phyloP scores from a whole-genome alignment of 2,797 vertebrate genomes.

The Phataginus tetradactyla region DNA sequence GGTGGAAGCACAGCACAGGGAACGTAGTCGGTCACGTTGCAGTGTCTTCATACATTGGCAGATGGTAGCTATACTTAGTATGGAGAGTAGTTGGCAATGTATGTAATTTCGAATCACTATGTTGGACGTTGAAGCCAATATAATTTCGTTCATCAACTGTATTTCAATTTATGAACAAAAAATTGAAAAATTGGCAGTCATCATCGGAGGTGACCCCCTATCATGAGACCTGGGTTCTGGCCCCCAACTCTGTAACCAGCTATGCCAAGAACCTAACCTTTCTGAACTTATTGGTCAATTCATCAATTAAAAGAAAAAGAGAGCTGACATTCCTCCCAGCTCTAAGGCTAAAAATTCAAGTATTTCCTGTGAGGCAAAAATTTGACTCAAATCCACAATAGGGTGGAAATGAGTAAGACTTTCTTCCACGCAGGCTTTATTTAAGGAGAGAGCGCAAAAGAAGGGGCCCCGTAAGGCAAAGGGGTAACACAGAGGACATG shows the following conservation, averaged over 20 bases:
- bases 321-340: not conserved
- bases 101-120: too few species aligned
- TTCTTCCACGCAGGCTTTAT: not conserved
- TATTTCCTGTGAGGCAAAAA: not conserved
- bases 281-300: not conserved
- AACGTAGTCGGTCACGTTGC: too few species aligned
- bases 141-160: too few species aligned
- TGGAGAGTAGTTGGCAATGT: too few species aligned
- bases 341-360: not conserved
- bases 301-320: not conserved
- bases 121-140: too few species aligned
- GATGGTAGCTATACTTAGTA: too few species aligned
- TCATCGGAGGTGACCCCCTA: not conserved
- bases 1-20: too few species aligned
- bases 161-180: too few species aligned
- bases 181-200: not conserved
- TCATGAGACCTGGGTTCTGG: not conserved
- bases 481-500: rapidly evolving
- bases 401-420: not conserved
- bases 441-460: not conserved
- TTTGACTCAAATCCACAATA: not conserved
- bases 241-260: not conserved
- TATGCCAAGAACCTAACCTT: not conserved
- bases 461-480: not conserved
- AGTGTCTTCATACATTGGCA: too few species aligned